Base-by-base conservation (phyloP, 2,113 vertebrate genomes). In the Sialia sialis region DNA sequence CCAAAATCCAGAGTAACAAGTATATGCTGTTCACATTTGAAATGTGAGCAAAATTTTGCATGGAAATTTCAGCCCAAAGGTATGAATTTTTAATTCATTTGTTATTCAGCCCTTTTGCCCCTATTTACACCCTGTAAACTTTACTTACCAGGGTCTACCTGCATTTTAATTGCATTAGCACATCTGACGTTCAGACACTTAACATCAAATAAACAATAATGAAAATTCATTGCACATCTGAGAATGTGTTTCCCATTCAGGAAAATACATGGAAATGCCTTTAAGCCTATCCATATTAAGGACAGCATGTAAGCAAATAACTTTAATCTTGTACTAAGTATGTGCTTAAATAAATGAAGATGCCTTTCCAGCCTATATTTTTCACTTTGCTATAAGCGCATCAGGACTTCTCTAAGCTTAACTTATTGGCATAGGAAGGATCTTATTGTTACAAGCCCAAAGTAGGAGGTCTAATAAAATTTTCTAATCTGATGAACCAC, bases 261-360 rank as follows among this genome's bases (percentile, higher is more conserved):
- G 70, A 89, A 97, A 93, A 95, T 83, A 46, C 59, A 85, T 89
- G 84, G 91, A 80, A 96, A 96, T 95, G 79, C 84, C 82, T 93
- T 77, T 94, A 95, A 96, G 87, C 79, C 51, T 67, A 95, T 93
- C 82, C 91, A 79, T 94, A 93, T 83, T 94, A 87, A 91, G 89
- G 93, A 73, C 67, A 85, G 84, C 59, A 87, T 91, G 79, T 93
- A 96, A 96, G 91, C 78, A 95, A 94, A 94, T 96, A 96, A 91
- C 93, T 96, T 89, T 85, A 96, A 95, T 94, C 96, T 95, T 83
- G 67, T 91, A 85, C 63, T 95, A 95, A 95, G 87, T 36, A 96
- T 91, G 78, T 93, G 58, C 89, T 96, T 95, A 95, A 97, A 95
- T 85, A 95, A 95, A 87, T 84, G 87, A 77, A 69, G 86, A 92